Conservation (phyloP, 2,797 vertebrate species). For the Threskiornis aethiopicus region DNA sequence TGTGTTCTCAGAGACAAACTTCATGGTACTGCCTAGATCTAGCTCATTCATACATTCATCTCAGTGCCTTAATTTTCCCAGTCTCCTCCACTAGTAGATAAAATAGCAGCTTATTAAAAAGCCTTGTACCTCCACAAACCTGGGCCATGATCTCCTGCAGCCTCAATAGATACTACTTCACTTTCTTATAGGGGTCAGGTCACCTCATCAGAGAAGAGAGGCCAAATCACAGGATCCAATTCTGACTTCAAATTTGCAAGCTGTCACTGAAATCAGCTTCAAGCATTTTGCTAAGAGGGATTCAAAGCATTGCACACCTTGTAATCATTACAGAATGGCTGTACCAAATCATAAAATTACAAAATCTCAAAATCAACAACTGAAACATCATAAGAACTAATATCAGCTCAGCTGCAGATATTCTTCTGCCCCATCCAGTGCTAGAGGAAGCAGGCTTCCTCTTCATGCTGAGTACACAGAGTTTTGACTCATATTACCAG, state of each 20-base stretch:
- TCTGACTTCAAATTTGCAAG: conserved; percentile 6
- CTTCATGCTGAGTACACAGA: conserved; percentile 62
- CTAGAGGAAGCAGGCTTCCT: conserved; percentile 55
- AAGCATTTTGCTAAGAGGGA: neutral
- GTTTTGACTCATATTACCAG: conserved; percentile 59
- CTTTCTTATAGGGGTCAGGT: neutral
- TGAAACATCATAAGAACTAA: neutral
- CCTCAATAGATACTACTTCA: neutral
- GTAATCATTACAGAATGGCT: neutral
- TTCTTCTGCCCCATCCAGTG: conserved; percentile 53
- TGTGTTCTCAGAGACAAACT: neutral
- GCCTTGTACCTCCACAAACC: neutral
- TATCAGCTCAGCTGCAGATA: conserved; percentile 55
- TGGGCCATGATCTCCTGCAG: neutral
- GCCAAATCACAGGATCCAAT: neutral
- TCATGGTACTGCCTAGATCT: neutral
- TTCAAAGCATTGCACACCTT: neutral
- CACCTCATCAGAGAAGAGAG: neutral
- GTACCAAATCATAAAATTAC: neutral
- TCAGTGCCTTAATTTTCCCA: neutral
- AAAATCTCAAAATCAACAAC: conserved; percentile 37
- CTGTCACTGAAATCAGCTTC: neutral
- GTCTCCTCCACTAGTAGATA: neutral
- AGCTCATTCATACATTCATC: neutral
- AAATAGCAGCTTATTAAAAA: neutral